Conservation (phyloP, 2,888 invertebrate species). For the Trypoxylon attenuatum region DNA sequence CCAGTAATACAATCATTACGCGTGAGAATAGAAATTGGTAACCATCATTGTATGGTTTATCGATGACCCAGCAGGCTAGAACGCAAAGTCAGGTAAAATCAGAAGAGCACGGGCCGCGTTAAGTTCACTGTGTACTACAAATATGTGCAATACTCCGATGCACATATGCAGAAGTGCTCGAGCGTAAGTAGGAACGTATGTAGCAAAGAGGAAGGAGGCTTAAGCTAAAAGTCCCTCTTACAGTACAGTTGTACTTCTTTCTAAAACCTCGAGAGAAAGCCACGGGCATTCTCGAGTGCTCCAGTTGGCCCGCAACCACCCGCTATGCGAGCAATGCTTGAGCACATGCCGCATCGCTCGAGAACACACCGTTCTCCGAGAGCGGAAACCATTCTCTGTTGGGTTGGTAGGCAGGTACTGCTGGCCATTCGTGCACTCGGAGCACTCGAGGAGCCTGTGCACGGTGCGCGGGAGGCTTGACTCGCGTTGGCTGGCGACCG, state of each 20-base stretch:
- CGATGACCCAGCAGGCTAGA: too few species aligned
- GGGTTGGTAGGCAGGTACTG: background rate
- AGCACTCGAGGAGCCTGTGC: conserved; percentile 7
- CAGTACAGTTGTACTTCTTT: conserved; percentile 1
- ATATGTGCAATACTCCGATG: too few species aligned
- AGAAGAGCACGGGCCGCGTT: too few species aligned
- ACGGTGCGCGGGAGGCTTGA: conserved; percentile 13
- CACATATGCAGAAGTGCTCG: background rate
- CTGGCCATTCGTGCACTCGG: conserved; percentile 19
- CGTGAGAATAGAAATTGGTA: too few species aligned
- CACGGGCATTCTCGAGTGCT: conserved; percentile 52
- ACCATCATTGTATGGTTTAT: too few species aligned
- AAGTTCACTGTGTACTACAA: too few species aligned
- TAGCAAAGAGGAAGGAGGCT: conserved; percentile 16
- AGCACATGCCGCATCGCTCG: conserved; percentile 55
- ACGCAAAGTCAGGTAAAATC: too few species aligned
- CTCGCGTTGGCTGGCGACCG: too few species aligned
- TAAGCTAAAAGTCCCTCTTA: conserved; percentile 15
- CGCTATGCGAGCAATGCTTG: conserved; percentile 63
- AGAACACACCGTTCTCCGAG: conserved; percentile 23
- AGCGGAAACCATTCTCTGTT: conserved; percentile 31
- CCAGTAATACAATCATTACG: too few species aligned
- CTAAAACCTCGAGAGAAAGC: conserved; percentile 5
- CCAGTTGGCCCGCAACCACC: conserved; percentile 61
- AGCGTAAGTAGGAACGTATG: conserved; percentile 9